phyloP scores from a whole-genome alignment of 2,113 vertebrate species.

The Eubucco bourcierii region DNA sequence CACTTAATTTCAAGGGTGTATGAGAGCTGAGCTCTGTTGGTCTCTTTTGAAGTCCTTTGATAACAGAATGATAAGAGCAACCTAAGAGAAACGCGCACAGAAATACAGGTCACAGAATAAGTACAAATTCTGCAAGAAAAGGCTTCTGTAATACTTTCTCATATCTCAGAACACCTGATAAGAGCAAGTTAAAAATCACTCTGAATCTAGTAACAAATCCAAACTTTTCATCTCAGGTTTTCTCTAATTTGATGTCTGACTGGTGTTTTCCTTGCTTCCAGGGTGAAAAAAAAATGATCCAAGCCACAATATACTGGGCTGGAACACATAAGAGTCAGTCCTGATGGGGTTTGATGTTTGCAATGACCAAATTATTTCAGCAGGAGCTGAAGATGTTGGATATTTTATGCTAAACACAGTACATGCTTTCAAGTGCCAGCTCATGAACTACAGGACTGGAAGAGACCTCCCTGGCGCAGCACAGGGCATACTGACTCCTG shows the following conservation, averaged over 20 bases:
- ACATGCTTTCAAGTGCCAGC: background rate
- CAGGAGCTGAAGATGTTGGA: background rate
- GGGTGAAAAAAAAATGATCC: background rate
- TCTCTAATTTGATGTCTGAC: background rate
- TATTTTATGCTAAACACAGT: accelerated
- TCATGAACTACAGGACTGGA: accelerated
- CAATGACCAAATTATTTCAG: background rate
- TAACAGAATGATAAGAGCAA: background rate
- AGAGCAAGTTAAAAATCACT: background rate
- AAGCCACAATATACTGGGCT: background rate
- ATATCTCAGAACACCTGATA: background rate
- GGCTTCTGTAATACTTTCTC: background rate
- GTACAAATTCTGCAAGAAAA: background rate
- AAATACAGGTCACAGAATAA: conserved; percentile 3
- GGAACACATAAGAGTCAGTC: background rate
- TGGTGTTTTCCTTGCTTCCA: background rate
- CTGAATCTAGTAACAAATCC: background rate
- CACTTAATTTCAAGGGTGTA: background rate
- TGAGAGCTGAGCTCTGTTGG: background rate
- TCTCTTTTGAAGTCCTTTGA: conserved; percentile 22
- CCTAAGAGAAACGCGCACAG: background rate
- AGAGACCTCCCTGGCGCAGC: accelerated
- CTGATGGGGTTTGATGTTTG: background rate
- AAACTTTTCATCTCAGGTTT: background rate
- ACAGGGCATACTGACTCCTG: accelerated